Evolutionary conservation across 2,113 vertebrate genomes (phyloP).

Genomic region (Enhydra lutris): DNA sequence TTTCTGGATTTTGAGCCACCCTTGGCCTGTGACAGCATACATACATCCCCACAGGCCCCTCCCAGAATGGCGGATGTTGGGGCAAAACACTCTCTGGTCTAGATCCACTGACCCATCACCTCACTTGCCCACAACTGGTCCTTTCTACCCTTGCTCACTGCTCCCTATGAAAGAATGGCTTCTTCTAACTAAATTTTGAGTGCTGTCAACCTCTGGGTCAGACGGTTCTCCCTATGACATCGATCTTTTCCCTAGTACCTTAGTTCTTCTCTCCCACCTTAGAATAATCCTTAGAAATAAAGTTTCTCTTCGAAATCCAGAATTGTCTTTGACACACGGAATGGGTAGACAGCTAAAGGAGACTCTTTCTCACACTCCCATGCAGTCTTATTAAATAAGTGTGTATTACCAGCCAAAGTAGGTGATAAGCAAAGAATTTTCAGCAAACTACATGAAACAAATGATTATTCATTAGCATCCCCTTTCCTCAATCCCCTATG

Average conservation of each 20-base stretch:
- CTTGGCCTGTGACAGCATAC: no score
- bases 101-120: no score
- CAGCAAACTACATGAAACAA: not conserved
- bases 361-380: not conserved
- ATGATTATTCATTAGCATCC: not conserved
- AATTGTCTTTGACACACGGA: not conserved
- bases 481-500: not conserved
- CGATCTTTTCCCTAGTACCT: not conserved
- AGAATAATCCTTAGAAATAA: not conserved
- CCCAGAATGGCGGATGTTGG: not conserved
- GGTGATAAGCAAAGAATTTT: not conserved
- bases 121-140: not conserved
- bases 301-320: not conserved
- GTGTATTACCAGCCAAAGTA: not conserved
- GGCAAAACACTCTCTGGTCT: not conserved
- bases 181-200: not conserved
- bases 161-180: not conserved
- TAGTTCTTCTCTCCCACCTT: accelerated
- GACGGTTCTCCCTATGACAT: not conserved
- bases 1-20: not conserved
- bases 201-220: not conserved
- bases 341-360: not conserved
- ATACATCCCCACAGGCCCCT: accelerated
- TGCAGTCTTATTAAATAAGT: not conserved
- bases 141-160: not conserved